These are phyloP conservation scores for Siniperca scherzeri DNA, from an alignment of 2,797 vertebrate genomes.

Conservation along the genomic window DNA sequence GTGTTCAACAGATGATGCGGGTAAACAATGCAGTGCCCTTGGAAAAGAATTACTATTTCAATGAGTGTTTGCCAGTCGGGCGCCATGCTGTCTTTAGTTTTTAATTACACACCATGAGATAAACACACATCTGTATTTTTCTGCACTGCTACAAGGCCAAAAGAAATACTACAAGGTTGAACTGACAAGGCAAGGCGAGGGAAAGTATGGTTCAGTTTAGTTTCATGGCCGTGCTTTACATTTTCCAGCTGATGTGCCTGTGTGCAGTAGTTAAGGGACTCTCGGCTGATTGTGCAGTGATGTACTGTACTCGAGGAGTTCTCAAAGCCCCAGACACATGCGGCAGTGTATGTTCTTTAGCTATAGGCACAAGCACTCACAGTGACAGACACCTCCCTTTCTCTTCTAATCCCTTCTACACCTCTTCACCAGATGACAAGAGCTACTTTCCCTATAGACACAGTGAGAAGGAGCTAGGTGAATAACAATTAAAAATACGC, in stretches of 20 bases:
- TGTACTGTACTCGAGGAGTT: slow-evolving; percentile 51
- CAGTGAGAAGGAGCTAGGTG: slow-evolving; percentile 43
- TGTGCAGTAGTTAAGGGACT: slow-evolving; percentile 63
- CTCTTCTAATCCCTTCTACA: slow-evolving; percentile 62
- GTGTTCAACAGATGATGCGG: slow-evolving; percentile 64
- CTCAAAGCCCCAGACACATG: slow-evolving; percentile 52
- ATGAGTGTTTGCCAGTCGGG: slow-evolving; percentile 52
- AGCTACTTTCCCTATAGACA: slow-evolving; percentile 65
- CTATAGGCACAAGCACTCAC: slow-evolving; percentile 68
- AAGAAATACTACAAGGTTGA: slow-evolving; percentile 57
- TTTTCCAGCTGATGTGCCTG: slow-evolving; percentile 52
- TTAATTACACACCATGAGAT: slow-evolving; percentile 71
- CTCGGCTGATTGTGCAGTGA: slow-evolving; percentile 47
- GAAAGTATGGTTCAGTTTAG: slow-evolving; percentile 42
- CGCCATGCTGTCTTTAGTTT: slow-evolving; percentile 64
- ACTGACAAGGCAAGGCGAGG: slow-evolving; percentile 49
- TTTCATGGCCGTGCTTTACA: slow-evolving; percentile 59
- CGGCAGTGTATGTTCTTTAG: slow-evolving; percentile 63
- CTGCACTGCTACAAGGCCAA: slow-evolving; percentile 58
- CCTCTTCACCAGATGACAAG: slow-evolving; percentile 76
- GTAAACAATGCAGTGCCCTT: slow-evolving; percentile 70
- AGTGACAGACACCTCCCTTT: slow-evolving; percentile 64
- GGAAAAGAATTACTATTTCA: slow-evolving; percentile 69
- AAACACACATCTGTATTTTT: slow-evolving; percentile 61
- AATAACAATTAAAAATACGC: slow-evolving; percentile 69